These are phyloP conservation scores for Eupelmus urozonus DNA, from an alignment of 2,888 invertebrate species.

Conservation along the genomic window DNA sequence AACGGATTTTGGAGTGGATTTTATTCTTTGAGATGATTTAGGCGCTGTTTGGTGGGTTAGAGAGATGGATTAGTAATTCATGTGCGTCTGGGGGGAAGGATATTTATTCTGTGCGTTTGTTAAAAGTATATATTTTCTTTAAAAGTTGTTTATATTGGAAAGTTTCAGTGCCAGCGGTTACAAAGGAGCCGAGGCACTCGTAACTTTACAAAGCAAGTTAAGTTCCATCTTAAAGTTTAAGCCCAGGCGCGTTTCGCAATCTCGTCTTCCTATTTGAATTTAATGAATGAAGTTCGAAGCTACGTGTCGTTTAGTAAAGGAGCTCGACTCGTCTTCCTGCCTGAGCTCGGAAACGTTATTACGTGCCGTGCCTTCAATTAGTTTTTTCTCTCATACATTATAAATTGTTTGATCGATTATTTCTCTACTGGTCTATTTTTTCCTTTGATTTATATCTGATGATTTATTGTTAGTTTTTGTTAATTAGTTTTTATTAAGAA, in stretches of 20 bases:
- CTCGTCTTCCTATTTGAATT: constrained; percentile 57
- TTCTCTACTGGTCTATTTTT: too few relatives aligned
- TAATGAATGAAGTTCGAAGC: constrained; percentile 59
- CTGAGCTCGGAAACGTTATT: constrained; percentile 46
- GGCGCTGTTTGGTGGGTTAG: too few relatives aligned
- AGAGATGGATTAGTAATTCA: too few relatives aligned
- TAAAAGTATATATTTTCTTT: not conserved
- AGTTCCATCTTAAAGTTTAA: constrained; percentile 53
- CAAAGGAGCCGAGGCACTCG: constrained; percentile 31
- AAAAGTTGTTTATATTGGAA: constrained; percentile 17
- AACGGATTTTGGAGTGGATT: too few relatives aligned
- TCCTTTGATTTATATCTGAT: too few relatives aligned
- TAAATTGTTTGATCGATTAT: constrained; percentile 26
- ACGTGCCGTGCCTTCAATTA: constrained; percentile 43
- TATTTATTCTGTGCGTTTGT: not conserved
- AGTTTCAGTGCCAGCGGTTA: constrained; percentile 47
- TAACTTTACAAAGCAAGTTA: constrained; percentile 52
- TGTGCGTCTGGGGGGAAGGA: too few relatives aligned
- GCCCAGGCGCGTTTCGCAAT: constrained; percentile 51
- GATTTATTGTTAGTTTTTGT: too few relatives aligned
- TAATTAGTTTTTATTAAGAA: too few relatives aligned
- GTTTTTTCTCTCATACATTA: constrained; percentile 38
- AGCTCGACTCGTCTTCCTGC: constrained; percentile 41
- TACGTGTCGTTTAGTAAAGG: constrained; percentile 44
- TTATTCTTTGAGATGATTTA: too few relatives aligned